Evolutionary conservation across 2,888 invertebrate species (phyloP), one percentile per base, ranked within the genome.

Genomic region (Synergus japonicus): DNA sequence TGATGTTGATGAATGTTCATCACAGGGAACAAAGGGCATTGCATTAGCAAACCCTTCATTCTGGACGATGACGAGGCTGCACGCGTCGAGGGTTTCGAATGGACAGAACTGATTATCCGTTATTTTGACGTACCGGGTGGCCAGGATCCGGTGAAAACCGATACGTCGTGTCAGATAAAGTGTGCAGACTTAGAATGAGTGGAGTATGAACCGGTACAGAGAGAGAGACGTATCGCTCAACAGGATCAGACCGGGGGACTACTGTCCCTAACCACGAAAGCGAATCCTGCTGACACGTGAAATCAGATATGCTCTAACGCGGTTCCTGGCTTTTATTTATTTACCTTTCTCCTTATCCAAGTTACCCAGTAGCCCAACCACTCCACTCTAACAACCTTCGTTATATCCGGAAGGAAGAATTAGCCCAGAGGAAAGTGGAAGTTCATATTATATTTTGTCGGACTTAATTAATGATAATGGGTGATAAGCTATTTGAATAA

Each of bases 101-200:
- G 46, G 29, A 49, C 15, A 43, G 67, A 44, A 43, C 46, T 54
- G 54, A 73, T 73, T 73, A 73, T 69, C 22, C 69, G 69, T 49
- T 69, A 22, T 73, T 73, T 73, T 73, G 54, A 54, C 49, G 73
- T 73, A n/a, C 66, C 66, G 66, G 66, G 66, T 66, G 66, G 66
- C 43, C 44, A 67, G 67, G 44, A 67, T 67, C 22, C 1, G 22
- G 46, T 67, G 43, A 46, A 67, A 67, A 67, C 67, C 22, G 67
- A 67, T 67, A 67, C 67, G 12, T 18, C 67, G 67, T 67, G 67
- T 67, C 67, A 67, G 67, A 67, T 67, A 67, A 66, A 44, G 46
- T 67, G 22, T 67, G 18, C 18, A 4, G 66, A 66, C 44, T 67
- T 44, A 67, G 43, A 66, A 44, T 44, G 66, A 66, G 18, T 66